A percentile compares a stretch with the other conserved stretches of the same genome.
Conservation (phyloP, 2,113 vertebrate genomes). For the Zootoca vivipara region DNA sequence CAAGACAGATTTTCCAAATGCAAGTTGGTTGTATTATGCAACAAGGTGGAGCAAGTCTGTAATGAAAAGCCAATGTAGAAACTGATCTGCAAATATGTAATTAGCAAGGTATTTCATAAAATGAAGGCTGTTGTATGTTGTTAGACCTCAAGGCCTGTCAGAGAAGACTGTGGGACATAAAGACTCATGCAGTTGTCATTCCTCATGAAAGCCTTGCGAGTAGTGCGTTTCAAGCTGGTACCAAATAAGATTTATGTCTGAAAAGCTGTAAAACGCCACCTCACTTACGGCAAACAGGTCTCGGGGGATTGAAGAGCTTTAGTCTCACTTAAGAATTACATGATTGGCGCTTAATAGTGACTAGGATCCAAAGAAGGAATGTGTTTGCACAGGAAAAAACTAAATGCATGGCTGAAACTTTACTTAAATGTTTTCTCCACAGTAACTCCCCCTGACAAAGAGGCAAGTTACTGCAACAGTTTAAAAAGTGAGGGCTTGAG, state of each 20-base stretch:
- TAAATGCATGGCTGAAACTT: neutral
- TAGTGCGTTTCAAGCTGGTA: neutral
- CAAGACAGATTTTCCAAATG: neutral
- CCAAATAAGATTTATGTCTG: neutral
- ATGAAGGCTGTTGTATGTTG: neutral
- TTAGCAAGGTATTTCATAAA: neutral
- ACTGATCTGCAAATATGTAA: neutral
- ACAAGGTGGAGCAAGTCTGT: neutral
- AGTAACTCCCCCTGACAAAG: neutral
- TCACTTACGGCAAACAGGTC: neutral
- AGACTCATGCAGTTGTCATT: neutral
- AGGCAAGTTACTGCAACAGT: neutral
- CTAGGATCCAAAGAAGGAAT: neutral
- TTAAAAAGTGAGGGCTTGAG: neutral
- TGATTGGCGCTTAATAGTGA: neutral
- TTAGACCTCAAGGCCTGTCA: neutral
- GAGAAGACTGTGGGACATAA: neutral
- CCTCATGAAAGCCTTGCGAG: neutral
- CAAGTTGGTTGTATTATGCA: neutral
- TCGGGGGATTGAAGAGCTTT: neutral
- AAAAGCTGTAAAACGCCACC: neutral
- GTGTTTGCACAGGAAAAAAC: neutral
- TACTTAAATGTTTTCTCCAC: neutral
- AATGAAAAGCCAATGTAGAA: neutral
- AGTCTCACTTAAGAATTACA: neutral